Evolutionary conservation across 1,140 invertebrate species (phyloP), one percentile per base, ranked within the genome.

Genomic region (Galendromus occidentalis): DNA sequence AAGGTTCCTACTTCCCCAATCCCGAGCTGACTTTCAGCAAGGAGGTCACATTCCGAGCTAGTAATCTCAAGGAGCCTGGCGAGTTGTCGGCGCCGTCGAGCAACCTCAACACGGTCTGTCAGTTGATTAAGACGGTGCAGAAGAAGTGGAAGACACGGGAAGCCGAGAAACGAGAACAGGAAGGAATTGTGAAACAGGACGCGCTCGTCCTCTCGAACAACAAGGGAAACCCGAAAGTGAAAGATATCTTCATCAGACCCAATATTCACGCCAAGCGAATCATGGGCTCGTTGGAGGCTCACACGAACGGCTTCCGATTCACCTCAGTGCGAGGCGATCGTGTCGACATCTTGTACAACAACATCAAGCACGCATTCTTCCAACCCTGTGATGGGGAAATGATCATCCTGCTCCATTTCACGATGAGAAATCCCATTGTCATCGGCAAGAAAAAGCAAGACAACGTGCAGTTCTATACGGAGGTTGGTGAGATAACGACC

Each of bases 351-450:
- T 78, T 99, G 20, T 99, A 98, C 74, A 98, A 98, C 78, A 99
- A 99, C 76, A 98, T 99, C 68, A 96, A 97, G 74, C 94, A 98
- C 76, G 94, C 96, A 6, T 96, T 98, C 78, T 99, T 97, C 77
- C 95, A 98, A 79, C 95, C 96, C 0, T 98, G 95, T 76, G 95
- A 98, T 77, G 88, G 91, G 66, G 96, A 99, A 80, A 98, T 98
- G 93, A 97, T 99, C 64, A 98, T 99, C 74, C 77, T 99, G 7
- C 79, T 99, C 51, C 96, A 99, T 81, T 99, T 98, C 74, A 91
- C 98, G 80, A 80, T 99, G 30, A 98, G 94, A 83, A 89, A 98
- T 76, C 91, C 93, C 30, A 97, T 98, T 68, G 87, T 98, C 87
- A 97, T 96, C 82, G 93, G 93, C 67, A 99, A 98, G 77, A 98